A percentile compares a stretch with the other conserved stretches of the same genome.
Conservation (phyloP, 53 echinoderm and acorn worm genomes). For the Glandiceps talaboti region DNA sequence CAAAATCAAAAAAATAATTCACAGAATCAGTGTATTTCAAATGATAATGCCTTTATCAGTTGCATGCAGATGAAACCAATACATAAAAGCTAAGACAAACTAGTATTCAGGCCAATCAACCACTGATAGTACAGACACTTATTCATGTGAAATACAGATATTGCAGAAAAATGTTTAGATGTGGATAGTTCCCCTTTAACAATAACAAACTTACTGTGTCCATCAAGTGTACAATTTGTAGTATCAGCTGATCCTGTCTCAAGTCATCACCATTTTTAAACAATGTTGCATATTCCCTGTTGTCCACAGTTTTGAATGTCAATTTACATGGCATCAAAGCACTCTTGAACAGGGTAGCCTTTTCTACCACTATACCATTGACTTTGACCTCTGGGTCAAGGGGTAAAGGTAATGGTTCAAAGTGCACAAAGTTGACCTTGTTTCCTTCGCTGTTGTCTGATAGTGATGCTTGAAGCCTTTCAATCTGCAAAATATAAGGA, state of each 20-base stretch:
- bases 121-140: no score
- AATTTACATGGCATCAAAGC: conserved; percentile 90
- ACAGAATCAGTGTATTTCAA: no score
- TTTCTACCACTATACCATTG: conserved; percentile 61
- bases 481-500: conserved; percentile 46
- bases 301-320: conserved; percentile 54
- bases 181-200: no score
- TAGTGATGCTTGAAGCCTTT: conserved; percentile 63
- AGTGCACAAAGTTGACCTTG: conserved; percentile 48
- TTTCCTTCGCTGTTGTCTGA: conserved; percentile 40
- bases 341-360: conserved; percentile 93
- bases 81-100: no score
- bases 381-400: conserved; percentile 85
- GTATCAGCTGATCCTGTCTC: conserved; percentile 89
- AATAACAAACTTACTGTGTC: conserved; percentile 61
- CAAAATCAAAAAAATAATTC: no score
- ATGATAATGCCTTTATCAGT: no score
- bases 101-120: no score
- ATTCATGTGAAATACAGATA: no score
- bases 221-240: conserved; percentile 95
- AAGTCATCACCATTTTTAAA: conserved; percentile 96
- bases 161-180: no score
- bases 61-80: no score
- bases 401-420: conserved; percentile 87
- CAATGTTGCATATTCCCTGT: conserved; percentile 71